Evolutionary conservation across 2,113 vertebrate genomes (phyloP), one percentile per base, ranked within the genome.

Genomic region (Hirundichthys speculiger): DNA sequence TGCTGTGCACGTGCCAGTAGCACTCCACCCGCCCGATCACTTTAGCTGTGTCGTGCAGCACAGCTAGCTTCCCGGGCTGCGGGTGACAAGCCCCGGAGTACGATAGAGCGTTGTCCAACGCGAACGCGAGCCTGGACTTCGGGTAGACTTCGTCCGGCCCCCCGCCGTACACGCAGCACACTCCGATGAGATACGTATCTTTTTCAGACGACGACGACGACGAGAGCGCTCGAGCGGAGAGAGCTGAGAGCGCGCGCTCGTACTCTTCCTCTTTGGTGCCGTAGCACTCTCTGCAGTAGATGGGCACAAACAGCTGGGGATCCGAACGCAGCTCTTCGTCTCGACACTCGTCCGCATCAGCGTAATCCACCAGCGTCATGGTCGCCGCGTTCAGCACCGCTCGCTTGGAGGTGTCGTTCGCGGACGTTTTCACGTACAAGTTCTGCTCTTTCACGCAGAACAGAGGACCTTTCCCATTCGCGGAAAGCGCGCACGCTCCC

Each of bases 1-100:
- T 34, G 18, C 66, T 69, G 56, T 69, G 66, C 0, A 69, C 55
- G 65, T 69, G 65, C 54, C 65, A 69, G 54, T 59, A 69, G n/a
- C 65, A 69, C 6, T 22, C 45, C 2, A 69, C 66, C 2, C 39
- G 9, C 2, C 66, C 66, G 0, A 69, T 69, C n/a, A n/a, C 48
- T 4, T 10, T 59, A 1, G 51, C 5, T 1, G 7, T 39, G 0
- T 46, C 41, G 40, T 60, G 66, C 13, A 69, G 3, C 15, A 69
- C 60, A 19, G 52, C 47, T 0, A 39, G 47, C 9, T 45, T 45
- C 0, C 47, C 56, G 0, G 66, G 66, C 2, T 52, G 55, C 0
- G 39, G 55, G 14, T 69, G 66, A n/a, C 66, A 69, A 0, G 56
- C 56, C 5, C 66, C 55, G 0, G 66, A 45, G 40, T 16, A 69